phyloP scores from a whole-genome alignment of 2,113 vertebrate genomes.

The Menidia beryllina region DNA sequence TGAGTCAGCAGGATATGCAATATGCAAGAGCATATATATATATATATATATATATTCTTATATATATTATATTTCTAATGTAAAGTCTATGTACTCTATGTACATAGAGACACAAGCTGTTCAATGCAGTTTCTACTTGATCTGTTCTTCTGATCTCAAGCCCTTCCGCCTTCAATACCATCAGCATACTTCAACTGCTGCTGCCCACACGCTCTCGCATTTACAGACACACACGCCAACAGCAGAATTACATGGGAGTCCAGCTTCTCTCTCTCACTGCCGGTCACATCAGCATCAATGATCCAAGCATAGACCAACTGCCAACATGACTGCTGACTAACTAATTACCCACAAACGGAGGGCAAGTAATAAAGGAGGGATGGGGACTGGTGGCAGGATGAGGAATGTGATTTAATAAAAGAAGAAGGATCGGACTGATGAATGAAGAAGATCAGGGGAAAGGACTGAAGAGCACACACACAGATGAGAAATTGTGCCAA shows the following conservation, averaged over 20 bases:
- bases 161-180: constrained; percentile 63
- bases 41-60: neutral
- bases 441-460: neutral
- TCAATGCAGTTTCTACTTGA: constrained; percentile 57
- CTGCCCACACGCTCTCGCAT: constrained; percentile 58
- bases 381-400: neutral
- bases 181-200: constrained; percentile 60
- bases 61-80: no score
- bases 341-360: constrained; percentile 48
- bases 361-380: neutral
- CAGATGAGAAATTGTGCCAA: neutral
- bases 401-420: neutral
- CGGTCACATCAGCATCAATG: constrained; percentile 9
- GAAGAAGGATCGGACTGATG: no score
- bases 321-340: constrained; percentile 21
- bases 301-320: constrained; percentile 40
- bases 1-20: constrained; percentile 58
- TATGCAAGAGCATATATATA: constrained; percentile 4
- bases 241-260: constrained; percentile 22
- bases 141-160: constrained; percentile 64
- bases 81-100: no score
- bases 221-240: constrained; percentile 10
- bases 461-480: neutral
- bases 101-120: constrained; percentile 6
- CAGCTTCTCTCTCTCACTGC: constrained; percentile 19